These are phyloP conservation scores for Meriones unguiculatus DNA, from an alignment of 2,113 vertebrate species.

Conservation along the genomic window DNA sequence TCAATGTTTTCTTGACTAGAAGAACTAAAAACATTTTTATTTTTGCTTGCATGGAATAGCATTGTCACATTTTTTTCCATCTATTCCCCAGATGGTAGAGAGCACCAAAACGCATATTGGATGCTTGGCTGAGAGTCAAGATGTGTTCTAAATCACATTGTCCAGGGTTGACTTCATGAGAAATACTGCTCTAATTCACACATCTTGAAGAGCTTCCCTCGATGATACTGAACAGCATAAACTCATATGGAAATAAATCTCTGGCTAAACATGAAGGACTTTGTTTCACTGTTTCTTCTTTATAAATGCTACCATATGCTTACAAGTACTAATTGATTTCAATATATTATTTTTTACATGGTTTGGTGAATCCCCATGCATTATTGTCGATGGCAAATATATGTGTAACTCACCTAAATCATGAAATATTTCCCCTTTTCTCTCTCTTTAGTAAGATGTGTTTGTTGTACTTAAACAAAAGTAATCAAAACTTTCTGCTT, in stretches of 20 bases:
- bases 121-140: not conserved
- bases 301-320: not conserved
- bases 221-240: constrained; percentile 65
- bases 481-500: not conserved
- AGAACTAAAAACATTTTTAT: not conserved
- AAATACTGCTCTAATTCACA: constrained; percentile 51
- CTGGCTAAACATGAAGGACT: not conserved
- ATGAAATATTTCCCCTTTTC: not conserved
- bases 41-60: not conserved
- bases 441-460: not conserved
- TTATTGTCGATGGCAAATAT: not conserved
- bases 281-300: not conserved
- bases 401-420: not conserved
- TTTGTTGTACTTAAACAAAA: not conserved
- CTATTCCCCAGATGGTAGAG: not conserved
- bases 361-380: not conserved
- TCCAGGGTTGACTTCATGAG: not conserved
- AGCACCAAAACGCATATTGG: not conserved
- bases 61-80: not conserved
- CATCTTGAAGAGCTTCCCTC: constrained; percentile 55
- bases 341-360: not conserved
- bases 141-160: not conserved
- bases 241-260: not conserved
- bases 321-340: not conserved
- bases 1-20: not conserved